phyloP scores from a whole-genome alignment of 2,888 invertebrate genomes.

The Limnephilus marmoratus region DNA sequence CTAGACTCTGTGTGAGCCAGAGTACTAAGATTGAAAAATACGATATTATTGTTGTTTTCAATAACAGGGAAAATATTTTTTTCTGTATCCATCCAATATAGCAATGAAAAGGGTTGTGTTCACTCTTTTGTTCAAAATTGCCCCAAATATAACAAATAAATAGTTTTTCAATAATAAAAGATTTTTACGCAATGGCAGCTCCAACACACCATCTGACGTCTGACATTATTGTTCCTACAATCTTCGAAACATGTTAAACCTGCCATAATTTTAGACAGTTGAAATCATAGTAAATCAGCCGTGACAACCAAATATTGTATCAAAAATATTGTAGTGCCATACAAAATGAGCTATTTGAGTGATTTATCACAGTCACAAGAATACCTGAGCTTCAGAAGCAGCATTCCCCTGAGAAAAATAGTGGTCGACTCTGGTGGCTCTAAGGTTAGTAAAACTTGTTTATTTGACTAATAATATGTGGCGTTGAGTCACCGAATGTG shows the following conservation, averaged over 20 bases:
- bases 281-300: background rate
- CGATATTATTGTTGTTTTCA: too few species aligned
- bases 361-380: constrained; percentile 86
- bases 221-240: background rate
- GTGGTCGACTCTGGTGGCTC: constrained; percentile 87
- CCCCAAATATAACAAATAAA: background rate
- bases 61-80: too few species aligned
- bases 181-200: background rate
- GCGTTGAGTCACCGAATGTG: background rate
- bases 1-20: too few species aligned
- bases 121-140: background rate
- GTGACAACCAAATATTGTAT: background rate
- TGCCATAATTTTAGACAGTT: background rate
- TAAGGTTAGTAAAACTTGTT: constrained; percentile 78
- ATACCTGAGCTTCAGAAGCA: constrained; percentile 88
- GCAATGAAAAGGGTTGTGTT: background rate
- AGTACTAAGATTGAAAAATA: too few species aligned
- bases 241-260: constrained; percentile 31
- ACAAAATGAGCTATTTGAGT: constrained; percentile 81
- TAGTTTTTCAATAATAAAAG: background rate
- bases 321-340: constrained; percentile 2
- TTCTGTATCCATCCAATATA: background rate
- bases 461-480: constrained; percentile 32
- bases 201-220: background rate
- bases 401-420: constrained; percentile 85